Evolutionary conservation across 2,797 vertebrate genomes (phyloP), one percentile per base, ranked within the genome.

Genomic region (Sciaenops ocellatus): DNA sequence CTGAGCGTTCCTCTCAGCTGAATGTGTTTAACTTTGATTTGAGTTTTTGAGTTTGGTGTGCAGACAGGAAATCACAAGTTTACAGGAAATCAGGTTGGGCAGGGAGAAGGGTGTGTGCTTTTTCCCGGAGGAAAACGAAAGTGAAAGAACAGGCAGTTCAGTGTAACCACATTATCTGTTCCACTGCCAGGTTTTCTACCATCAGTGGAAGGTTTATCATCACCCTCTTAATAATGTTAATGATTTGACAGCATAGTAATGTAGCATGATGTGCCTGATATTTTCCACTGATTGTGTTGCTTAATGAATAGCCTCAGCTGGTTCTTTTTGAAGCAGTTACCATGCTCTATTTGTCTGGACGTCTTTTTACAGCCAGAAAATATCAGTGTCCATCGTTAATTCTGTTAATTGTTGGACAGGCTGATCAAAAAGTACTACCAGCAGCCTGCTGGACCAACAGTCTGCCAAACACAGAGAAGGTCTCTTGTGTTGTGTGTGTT

Each of bases 401-500:
- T 59, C 18, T 28, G 24, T 46, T 56, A 7, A 0, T 61, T n/a
- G 20, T 46, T 66, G 51, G 48, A 75, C 30, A 44, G 26, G 11
- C 24, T 41, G 50, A 73, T 54, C 20, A 34, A 41, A 73, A 70
- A 30, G 22, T 18, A 3, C 24, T 15, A 65, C 16, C 55, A 69
- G 18, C 15, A 7, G 3, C 60, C 50, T 3, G 44, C 50, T 80
- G 13, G 50, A 68, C 59, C 8, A 20, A 44, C 70, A 77, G 15
- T 73, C 56, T 69, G 47, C 26, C 47, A 72, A 55, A 50, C 46
- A 56, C 16, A 12, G 47, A 64, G 0, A 57, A 24, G 48, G 64
- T 85, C 13, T 78, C 60, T 11, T 8, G 78, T 71, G 73, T 80
- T 77, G 18, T 67, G 22, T 68, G 67, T 42, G 73, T 60, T 72